Conservation (phyloP, 1,140 invertebrate genomes). For the Aphaenogaster floridana region DNA sequence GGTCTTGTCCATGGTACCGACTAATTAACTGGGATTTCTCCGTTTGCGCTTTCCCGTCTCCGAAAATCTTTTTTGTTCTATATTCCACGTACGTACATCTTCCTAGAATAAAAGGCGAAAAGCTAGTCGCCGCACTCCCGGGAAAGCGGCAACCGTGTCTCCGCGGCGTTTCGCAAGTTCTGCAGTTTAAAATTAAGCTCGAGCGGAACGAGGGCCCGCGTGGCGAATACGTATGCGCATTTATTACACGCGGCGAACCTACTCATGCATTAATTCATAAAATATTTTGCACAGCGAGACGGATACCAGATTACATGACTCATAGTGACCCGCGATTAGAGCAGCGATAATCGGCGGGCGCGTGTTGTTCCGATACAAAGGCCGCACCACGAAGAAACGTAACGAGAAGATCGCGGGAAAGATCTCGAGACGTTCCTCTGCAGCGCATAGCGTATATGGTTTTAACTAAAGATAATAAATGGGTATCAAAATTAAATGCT, state of each 20-base stretch:
- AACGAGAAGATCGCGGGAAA: constrained; percentile 11
- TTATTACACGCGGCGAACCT: constrained; percentile 33
- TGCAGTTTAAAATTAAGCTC: constrained; percentile 59
- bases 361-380: constrained; percentile 1
- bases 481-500: neutral
- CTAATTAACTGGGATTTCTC: constrained; percentile 25
- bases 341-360: constrained; percentile 21
- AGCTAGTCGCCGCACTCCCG: constrained; percentile 13
- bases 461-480: neutral
- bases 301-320: constrained; percentile 24
- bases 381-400: neutral
- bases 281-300: constrained; percentile 54
- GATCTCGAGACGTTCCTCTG: neutral
- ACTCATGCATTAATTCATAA: constrained; percentile 60
- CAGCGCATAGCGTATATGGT: neutral
- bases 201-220: constrained; percentile 17
- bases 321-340: constrained; percentile 44
- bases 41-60: neutral
- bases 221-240: constrained; percentile 17
- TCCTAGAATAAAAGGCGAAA: constrained; percentile 28
- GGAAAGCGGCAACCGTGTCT: constrained; percentile 27
- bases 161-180: constrained; percentile 48
- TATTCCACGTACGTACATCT: constrained; percentile 15
- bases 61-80: constrained; percentile 12
- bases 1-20: neutral